A percentile compares a stretch with the other conserved stretches of the same genome.
phyloP scores from a whole-genome alignment of 2,888 invertebrate species.

The Ophion costatus region DNA sequence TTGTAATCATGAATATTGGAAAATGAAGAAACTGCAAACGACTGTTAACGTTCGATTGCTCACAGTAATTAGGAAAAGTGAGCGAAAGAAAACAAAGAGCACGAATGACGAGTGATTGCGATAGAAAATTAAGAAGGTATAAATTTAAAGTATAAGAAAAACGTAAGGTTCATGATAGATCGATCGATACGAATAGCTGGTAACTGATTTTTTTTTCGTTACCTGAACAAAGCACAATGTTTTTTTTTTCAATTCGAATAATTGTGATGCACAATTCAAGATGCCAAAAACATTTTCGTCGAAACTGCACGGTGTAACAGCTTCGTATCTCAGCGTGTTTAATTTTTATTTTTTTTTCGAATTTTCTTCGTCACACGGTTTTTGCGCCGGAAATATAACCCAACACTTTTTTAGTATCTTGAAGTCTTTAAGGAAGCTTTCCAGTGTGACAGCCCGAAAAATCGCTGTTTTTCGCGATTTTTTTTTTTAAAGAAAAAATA shows the following conservation, averaged over 20 bases:
- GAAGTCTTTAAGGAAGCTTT: too few relatives aligned
- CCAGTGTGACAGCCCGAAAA: too few relatives aligned
- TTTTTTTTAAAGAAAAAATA: too few relatives aligned
- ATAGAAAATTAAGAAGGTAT: neutral
- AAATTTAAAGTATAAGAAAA: neutral
- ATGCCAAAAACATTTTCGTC: constrained; percentile 47
- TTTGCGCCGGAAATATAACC: neutral
- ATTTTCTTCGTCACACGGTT: neutral
- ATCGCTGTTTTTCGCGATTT: too few relatives aligned
- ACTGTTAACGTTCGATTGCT: constrained; percentile 1
- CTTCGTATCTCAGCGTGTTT: constrained; percentile 12
- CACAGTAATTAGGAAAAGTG: neutral
- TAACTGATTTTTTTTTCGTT: neutral
- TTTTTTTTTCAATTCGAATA: neutral
- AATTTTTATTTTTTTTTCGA: neutral
- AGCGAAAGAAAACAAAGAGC: neutral
- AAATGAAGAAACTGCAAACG: neutral
- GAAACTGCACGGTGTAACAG: constrained; percentile 11
- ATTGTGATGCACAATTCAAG: constrained; percentile 31
- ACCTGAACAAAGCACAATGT: neutral
- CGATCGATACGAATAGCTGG: neutral
- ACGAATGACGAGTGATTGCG: neutral
- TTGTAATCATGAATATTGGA: neutral
- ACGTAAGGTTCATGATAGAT: neutral
- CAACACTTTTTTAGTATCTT: neutral